Evolutionary conservation across 1,140 invertebrate genomes (phyloP).

Genomic region (Pinna nobilis): DNA sequence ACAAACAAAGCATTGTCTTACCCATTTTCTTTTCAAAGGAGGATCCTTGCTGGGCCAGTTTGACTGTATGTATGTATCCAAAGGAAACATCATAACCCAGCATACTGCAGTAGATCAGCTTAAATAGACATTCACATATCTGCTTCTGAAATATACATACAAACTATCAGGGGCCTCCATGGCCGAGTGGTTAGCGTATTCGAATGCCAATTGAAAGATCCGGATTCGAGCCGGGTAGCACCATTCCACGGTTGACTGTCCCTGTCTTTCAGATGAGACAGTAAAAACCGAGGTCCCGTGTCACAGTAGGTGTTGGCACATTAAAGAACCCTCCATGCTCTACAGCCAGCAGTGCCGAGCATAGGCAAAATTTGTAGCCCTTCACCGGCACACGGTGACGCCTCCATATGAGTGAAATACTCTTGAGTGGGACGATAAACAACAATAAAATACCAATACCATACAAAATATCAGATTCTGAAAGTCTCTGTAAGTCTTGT

Average conservation of each 20-base stretch:
- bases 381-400: too few relatives aligned
- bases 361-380: too few relatives aligned
- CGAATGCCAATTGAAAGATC: too few relatives aligned
- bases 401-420: too few relatives aligned
- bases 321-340: too few relatives aligned
- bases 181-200: too few relatives aligned
- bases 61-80: conserved; percentile 68
- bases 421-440: background rate
- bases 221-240: too few relatives aligned
- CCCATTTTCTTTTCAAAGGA: conserved; percentile 64
- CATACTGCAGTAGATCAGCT: conserved; percentile 66
- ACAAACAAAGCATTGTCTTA: conserved; percentile 25
- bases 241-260: too few relatives aligned
- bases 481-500: background rate
- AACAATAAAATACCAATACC: background rate
- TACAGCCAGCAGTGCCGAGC: too few relatives aligned
- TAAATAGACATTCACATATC: conserved; percentile 51
- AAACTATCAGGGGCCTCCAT: background rate
- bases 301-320: too few relatives aligned
- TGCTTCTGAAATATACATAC: conserved; percentile 13
- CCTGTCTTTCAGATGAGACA: too few relatives aligned
- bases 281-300: too few relatives aligned
- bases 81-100: conserved; percentile 69
- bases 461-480: background rate
- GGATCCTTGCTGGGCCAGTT: conserved; percentile 69